Evolutionary conservation across 2,797 vertebrate genomes (phyloP).

Genomic region (Characodon lateralis): DNA sequence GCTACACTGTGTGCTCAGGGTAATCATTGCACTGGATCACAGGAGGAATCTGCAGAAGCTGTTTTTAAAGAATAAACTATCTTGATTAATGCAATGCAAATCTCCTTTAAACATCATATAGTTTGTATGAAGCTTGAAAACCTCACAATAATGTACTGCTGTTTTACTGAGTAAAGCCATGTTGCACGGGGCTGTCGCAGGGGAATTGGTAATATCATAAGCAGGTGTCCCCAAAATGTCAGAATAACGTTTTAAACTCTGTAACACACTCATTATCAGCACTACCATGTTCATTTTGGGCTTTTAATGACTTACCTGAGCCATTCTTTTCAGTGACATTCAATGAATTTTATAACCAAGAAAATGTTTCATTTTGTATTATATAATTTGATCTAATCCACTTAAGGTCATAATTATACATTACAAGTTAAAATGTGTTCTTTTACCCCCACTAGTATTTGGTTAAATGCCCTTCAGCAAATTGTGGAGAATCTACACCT

Average conservation of each 20-base stretch:
- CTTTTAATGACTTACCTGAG: neutral
- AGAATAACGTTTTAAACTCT: neutral
- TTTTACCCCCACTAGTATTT: neutral
- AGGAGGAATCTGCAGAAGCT: neutral
- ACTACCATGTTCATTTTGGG: neutral
- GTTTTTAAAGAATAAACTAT: neutral
- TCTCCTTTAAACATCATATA: conserved; percentile 4
- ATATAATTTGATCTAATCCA: neutral
- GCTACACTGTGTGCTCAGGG: neutral
- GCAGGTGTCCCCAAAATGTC: neutral
- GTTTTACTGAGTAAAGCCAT: neutral
- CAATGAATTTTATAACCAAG: neutral
- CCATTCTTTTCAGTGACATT: neutral
- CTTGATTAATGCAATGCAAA: neutral
- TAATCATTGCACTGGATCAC: neutral
- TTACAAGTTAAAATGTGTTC: neutral
- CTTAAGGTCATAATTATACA: neutral
- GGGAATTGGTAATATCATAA: neutral
- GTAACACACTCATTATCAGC: neutral
- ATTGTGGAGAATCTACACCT: too few relatives aligned
- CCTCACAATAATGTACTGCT: neutral
- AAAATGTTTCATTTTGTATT: neutral
- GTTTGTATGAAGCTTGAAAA: neutral
- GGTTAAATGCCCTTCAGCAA: too few relatives aligned
- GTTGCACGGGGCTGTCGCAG: too few relatives aligned